phyloP scores from a whole-genome alignment of 1,140 invertebrate genomes.

The Trichonephila clavata region DNA sequence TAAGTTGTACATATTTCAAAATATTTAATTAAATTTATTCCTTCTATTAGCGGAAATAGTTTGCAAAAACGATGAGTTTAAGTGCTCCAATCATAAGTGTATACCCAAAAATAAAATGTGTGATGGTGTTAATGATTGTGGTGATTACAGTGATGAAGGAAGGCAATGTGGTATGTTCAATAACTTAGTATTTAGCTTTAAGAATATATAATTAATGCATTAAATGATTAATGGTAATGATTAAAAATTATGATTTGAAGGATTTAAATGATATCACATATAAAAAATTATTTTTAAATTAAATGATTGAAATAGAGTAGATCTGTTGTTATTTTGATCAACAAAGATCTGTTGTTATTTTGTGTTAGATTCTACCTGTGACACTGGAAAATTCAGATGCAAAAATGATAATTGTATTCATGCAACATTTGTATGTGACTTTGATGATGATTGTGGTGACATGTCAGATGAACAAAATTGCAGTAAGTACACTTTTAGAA shows the following conservation, averaged over 20 bases:
- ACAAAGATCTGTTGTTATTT: neutral
- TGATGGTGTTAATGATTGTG: slow-evolving; percentile 80
- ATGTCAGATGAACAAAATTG: slow-evolving; percentile 82
- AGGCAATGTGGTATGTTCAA: slow-evolving; percentile 75
- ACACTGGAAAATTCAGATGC: slow-evolving; percentile 80
- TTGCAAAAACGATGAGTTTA: slow-evolving; percentile 81
- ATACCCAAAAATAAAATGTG: slow-evolving; percentile 79
- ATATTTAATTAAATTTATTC: neutral
- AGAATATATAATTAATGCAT: too few relatives aligned
- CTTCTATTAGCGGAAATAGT: slow-evolving; percentile 77
- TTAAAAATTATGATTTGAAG: too few relatives aligned
- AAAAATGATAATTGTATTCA: slow-evolving; percentile 82
- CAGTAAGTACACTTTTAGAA: slow-evolving; percentile 54
- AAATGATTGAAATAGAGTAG: neutral
- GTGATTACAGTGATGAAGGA: slow-evolving; percentile 81
- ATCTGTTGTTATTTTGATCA: neutral
- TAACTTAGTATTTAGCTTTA: neutral
- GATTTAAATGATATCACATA: too few relatives aligned
- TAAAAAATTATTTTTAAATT: too few relatives aligned
- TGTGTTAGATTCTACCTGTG: slow-evolving; percentile 79
- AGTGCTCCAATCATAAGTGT: slow-evolving; percentile 81
- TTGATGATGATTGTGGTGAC: slow-evolving; percentile 84
- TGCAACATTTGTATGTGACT: slow-evolving; percentile 81
- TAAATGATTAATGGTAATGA: too few relatives aligned
- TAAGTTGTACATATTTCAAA: neutral